Base-by-base conservation (phyloP, 2,888 invertebrate species). In the Parnassius glacialis region DNA sequence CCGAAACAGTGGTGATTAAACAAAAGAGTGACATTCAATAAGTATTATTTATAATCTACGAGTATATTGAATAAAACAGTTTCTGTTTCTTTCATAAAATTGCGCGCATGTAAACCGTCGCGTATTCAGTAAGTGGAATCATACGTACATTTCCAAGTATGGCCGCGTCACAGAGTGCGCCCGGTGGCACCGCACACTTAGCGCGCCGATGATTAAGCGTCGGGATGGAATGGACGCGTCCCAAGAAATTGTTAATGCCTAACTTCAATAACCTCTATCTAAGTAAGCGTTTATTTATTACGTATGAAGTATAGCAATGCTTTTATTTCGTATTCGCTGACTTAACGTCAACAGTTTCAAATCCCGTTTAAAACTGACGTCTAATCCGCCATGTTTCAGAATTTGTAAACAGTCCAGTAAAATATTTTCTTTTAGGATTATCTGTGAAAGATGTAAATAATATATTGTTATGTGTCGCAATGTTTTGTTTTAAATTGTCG, bases 141-240 rank as follows among this genome's bases (percentile, higher is more conserved):
- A 81, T 85, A 90, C 87, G 88, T 90, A 87, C 81, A 76, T 87
- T 91, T 91, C 90, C 90, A 84, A 90, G 90, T 91, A 91, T 77
- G 85, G 84, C 79, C 77, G 80, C 85, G 82, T 87, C 88, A 87
- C 79, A 72, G 68, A 56, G 54, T 67, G 68, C 72, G 70, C 70
- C 73, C 76, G 76, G 73, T 67, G 71, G 66, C 75, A 76, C 78
- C 67, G 59, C 51, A 57, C 64, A 45, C 62, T 64, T 73, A 71
- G 68, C 62, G 54, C 25, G 59, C 42, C 43, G 56, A 43, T 62
- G 50, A 61, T 64, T 57, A 56, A 61, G 10, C 25, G 10, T 13
- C 52, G 12, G 16, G 2, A 20, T 34, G 34, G 34, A 34, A 34
- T 34, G 34, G 34, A 50, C 11, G 11, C 43, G 34, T 55, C 12